Evolutionary conservation across 2,113 vertebrate genomes (phyloP), one percentile per base, ranked within the genome.

Genomic region (Oncorhynchus clarkii): DNA sequence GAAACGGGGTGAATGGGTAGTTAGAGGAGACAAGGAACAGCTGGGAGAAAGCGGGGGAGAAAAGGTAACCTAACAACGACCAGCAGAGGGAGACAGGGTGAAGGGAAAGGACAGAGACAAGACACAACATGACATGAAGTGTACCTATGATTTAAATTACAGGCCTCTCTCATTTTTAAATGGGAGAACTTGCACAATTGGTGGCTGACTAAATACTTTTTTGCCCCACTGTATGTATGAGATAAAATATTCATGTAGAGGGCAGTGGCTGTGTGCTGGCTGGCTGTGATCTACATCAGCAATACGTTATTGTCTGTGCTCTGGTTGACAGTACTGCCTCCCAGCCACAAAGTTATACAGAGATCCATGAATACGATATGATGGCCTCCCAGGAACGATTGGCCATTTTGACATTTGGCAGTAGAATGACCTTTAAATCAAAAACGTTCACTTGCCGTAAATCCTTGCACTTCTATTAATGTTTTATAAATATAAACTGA

Each of bases 221-320:
- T 26, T 26, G 26, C 26, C 26, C 26, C 26, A 26, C 26, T 26
- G 26, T 26, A 80, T 84, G 84, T 69, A 81, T 79, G 75, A 72
- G 66, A 85, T 90, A 82, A 89, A 89, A 88, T 87, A 91, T 90
- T 88, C 82, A 91, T 87, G 27, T 45, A 77, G 69, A 70, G 80
- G 51, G 76, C 73, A 82, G 66, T 48, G 13, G 7, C 75, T 84
- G 84, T 73, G 74, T 73, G 51, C 49, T 13, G 78, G 71, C 70
- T 71, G 66, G 69, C 74, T 70, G 59, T 87, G 86, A 89, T 89
- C 85, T 91, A 89, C 87, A 80, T 76, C 54, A 74, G 84, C 84
- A 90, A 89, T 90, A 88, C 76, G 87, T 89, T 86, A 78, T 80
- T 76, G 82, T 85, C 79, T 75, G 83, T 22, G 2, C 67, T 57